Evolutionary conservation across 2,113 vertebrate genomes (phyloP), one percentile per base, ranked within the genome.

Genomic region (Pteropus alecto): DNA sequence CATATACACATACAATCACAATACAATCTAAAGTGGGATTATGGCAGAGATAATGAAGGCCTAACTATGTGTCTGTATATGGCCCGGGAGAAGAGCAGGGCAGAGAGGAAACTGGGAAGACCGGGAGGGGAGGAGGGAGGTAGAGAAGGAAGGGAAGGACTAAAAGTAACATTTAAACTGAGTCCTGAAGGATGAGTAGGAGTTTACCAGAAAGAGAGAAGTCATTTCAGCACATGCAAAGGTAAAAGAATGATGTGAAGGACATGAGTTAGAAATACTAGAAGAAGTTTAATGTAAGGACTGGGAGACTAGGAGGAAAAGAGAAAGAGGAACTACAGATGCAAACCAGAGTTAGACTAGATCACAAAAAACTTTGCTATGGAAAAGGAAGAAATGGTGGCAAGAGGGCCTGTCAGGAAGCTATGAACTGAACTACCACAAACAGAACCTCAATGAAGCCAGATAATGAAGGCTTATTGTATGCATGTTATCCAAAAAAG

Each of bases 131-230:
- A 38, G 35, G 38, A 4, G 51, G 51, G 21, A 22, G n/a, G 22
- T 7, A n/a, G 35, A 73, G 41, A 22, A 35, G 21, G n/a, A 18
- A 68, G 56, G 28, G 35, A 93, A 79, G 56, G n/a, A 35, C 86
- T 88, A 61, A 87, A 76, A 87, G 14, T 41, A 89, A 94, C 21
- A 86, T 58, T 74, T 92, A 84, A 89, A 90, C 16, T 30, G 60
- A 70, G 41, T 85, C 18, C 3, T 88, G 24, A 84, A 65, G 48
- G 60, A 91, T 48, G 43, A 93, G n/a, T 4, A 41, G 54, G 38
- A 92, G 58, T 61, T 94, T 89, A 90, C 10, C 38, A 65, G 67
- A 78, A 87, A 91, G 24, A 63, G 1, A 56, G 79, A 91, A 43
- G 58, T 76, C 71, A 77, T 61, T 67, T 51, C 19, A 48, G 28